Evolutionary conservation across 2,888 invertebrate genomes (phyloP), one percentile per base, ranked within the genome.

Genomic region (Thymelicus lineola): DNA sequence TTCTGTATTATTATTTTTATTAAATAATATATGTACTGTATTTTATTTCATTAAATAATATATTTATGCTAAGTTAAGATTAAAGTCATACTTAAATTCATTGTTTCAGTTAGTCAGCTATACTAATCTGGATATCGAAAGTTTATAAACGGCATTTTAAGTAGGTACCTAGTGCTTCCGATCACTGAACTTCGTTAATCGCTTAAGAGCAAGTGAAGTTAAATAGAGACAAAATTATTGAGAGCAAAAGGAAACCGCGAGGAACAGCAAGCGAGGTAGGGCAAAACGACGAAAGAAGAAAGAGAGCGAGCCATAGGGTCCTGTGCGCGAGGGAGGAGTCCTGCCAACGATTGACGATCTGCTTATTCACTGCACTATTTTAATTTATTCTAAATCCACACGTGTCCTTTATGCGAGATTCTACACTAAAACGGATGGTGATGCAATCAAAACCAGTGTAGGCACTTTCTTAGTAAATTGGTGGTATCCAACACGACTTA

Each of bases 311-410:
- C 74, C 71, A 77, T 73, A 71, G 57, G 14, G 35, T 66, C 53
- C 36, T 59, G 17, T 45, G 64, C 62, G 71, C 10, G 79, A 69
- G 72, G 61, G 76, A 79, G 71, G 73, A 77, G 59, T 61, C 57
- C 61, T 59, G 42, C 64, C 74, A 17, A 48, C 69, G 72, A 75
- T 75, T 75, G 75, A 74, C 75, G 75, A 75, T 82, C 79, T 79
- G 86, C 85, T 88, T 88, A 89, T 86, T 89, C 89, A 88, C 86
- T 78, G 81, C 77, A 87, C 89, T 89, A 89, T 89, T 89, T 88
- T 87, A 84, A 89, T 85, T 85, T 86, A 83, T 78, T 83, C 83
- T 83, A 85, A 82, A 85, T 84, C 82, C 86, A 85, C 86, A 85
- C 88, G 80, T 82, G 84, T 80, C 84, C 79, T 80, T 80, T 75